Percentiles rank a stretch among this genome's conserved stretches.
Evolutionary conservation across 2,797 vertebrate species (phyloP).

Genomic region (Ptychadena robeensis): DNA sequence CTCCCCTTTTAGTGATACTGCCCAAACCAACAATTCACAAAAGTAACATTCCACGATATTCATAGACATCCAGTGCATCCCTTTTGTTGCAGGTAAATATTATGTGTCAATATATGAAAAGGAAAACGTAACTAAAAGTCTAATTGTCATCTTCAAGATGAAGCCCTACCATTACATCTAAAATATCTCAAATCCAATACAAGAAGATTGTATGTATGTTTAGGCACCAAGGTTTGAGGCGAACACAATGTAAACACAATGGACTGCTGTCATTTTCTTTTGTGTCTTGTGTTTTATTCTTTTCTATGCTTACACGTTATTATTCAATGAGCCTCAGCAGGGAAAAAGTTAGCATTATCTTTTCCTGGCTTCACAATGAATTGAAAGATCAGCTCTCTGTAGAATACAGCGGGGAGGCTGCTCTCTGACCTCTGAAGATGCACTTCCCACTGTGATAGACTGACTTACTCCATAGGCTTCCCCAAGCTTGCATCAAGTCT

Average conservation of each 20-base stretch:
- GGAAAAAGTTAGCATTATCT: conserved; percentile 43
- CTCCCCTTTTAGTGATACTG: too few relatives aligned
- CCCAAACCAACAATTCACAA: too few relatives aligned
- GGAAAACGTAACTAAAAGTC: too few relatives aligned
- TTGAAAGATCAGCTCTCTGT: conserved; percentile 53
- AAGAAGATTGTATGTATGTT: not conserved
- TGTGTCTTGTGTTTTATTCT: conserved; percentile 25
- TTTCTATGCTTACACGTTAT: conserved; percentile 48
- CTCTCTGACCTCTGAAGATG: conserved; percentile 30
- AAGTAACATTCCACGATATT: too few relatives aligned
- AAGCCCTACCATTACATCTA: too few relatives aligned
- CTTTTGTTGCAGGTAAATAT: too few relatives aligned
- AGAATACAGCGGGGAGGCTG: conserved; percentile 41
- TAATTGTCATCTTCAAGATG: too few relatives aligned
- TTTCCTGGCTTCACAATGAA: conserved; percentile 44
- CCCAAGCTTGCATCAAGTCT: conserved; percentile 38
- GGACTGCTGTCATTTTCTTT: conserved; percentile 40
- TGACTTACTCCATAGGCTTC: conserved; percentile 45
- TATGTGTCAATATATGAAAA: too few relatives aligned
- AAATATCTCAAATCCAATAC: too few relatives aligned
- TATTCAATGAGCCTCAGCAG: conserved; percentile 54
- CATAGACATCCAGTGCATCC: too few relatives aligned
- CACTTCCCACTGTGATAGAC: conserved; percentile 50
- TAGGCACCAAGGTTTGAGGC: not conserved
- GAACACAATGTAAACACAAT: conserved; percentile 41